phyloP scores from a whole-genome alignment of 2,888 invertebrate genomes.

The Chaetogeoica ovagalla region DNA sequence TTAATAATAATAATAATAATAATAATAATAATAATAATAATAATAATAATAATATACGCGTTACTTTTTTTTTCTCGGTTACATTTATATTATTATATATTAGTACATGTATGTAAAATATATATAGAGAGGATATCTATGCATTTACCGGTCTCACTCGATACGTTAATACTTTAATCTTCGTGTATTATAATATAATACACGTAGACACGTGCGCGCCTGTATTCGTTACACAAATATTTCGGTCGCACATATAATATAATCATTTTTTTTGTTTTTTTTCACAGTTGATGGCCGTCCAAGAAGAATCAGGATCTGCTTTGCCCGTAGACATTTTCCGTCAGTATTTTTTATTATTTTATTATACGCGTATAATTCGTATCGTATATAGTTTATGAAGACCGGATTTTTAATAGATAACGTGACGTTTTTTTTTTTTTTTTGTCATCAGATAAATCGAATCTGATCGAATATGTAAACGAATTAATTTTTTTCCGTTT shows the following conservation, averaged over 20 bases:
- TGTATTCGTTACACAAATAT: conserved; percentile 12
- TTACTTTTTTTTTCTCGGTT: background rate
- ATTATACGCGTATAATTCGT: background rate
- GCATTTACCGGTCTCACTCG: conserved; percentile 14
- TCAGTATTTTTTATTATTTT: conserved; percentile 12
- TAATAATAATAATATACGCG: no score
- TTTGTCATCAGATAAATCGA: no score
- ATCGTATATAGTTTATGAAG: background rate
- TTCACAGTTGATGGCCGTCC: conserved; percentile 45
- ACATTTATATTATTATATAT: no score
- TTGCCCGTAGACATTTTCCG: conserved; percentile 48
- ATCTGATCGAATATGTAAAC: no score
- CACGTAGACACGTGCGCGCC: background rate
- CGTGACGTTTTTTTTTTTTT: no score
- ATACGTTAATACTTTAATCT: conserved; percentile 47
- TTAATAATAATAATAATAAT: background rate
- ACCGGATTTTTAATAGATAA: no score
- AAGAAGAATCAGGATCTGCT: conserved; percentile 50
- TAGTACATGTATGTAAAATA: background rate
- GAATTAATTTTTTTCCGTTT: no score
- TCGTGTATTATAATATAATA: background rate
- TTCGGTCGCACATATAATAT: background rate
- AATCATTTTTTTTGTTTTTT: conserved; percentile 1
- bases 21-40: no score
- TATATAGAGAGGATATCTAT: no score